Evolutionary conservation across 2,888 invertebrate species (phyloP), one percentile per base, ranked within the genome.

Genomic region (Epistrophella euchroma): DNA sequence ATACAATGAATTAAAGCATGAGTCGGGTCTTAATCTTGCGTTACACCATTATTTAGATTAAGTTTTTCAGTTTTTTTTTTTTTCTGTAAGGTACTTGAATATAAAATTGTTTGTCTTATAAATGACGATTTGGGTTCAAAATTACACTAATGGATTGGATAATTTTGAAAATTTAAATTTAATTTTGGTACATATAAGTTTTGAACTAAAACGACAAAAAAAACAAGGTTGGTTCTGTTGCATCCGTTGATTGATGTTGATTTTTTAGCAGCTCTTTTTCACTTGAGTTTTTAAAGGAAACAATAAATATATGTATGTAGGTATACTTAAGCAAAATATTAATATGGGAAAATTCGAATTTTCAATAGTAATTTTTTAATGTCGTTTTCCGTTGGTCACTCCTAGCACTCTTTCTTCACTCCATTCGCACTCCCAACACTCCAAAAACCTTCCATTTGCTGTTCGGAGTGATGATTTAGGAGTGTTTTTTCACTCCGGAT

Each of bases 31-130:
- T n/a, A 28, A 55, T 43, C 25, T 55, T 56, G 45, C 45, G 47
- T 17, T 45, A 37, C 66, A 47, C 40, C 58, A 76, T 68, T 76
- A 68, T 68, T 28, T 32, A 68, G 76, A 76, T 76, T 58, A 68
- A 76, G 58, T 47, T 68, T 25, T 22, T n/a, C n/a, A n/a, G n/a
- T n/a, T 58, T 47, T 68, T 25, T 25, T 58, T 76, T 70, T 15
- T 68, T 70, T 35, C 13, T 22, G n/a, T 47, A 25, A 68, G 58
- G 19, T 35, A 37, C 60, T 32, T 66, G 17, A 32, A 56, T 47
- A 19, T 13, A 32, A 19, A 28, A 66, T 35, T 37, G 56, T 35
- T 35, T 25, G 35, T 35, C 74, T 66, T 52, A 17, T 19, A 58
- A 68, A 13, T 15, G 32, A 47, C 47, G 6, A 7, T 35, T n/a